Conservation (phyloP, 64 coral and sea anemone species). For the Exaiptasia diaphana region DNA sequence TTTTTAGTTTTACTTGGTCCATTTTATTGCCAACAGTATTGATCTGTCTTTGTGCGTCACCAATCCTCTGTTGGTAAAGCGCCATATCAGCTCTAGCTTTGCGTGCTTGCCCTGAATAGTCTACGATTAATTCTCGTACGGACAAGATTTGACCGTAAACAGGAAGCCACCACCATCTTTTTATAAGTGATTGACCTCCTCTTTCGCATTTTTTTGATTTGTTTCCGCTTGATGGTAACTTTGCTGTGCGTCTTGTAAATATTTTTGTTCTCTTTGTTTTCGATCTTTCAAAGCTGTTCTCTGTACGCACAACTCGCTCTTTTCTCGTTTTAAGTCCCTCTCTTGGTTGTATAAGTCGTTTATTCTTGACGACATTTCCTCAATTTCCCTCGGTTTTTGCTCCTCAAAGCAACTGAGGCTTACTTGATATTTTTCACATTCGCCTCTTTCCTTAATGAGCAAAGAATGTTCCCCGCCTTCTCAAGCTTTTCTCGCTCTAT, state of each 20-base stretch:
- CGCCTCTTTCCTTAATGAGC: not conserved
- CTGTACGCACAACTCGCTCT: not conserved
- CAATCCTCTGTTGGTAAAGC: too few species aligned
- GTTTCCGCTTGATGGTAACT: not conserved
- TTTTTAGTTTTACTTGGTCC: too few species aligned
- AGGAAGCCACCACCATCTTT: not conserved
- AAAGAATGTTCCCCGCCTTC: not conserved
- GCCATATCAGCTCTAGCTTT: too few species aligned
- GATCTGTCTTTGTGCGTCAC: too few species aligned
- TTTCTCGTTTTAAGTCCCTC: not conserved
- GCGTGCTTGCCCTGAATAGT: too few species aligned
- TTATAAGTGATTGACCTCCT: not conserved
- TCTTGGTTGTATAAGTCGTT: not conserved
- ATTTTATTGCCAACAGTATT: too few species aligned
- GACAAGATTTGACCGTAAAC: not conserved
- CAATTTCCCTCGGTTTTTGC: not conserved
- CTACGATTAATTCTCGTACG: too few species aligned
- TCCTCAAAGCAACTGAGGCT: not conserved
- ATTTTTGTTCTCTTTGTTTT: not conserved
- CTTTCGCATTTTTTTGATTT: not conserved
- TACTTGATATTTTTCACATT: not conserved
- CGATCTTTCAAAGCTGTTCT: not conserved
- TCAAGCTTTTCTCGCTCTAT: not conserved
- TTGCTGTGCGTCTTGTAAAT: not conserved
- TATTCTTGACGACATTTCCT: slow-evolving; percentile 1